Evolutionary conservation across 2,888 invertebrate genomes (phyloP).

Genomic region (Agrilus biguttatus): DNA sequence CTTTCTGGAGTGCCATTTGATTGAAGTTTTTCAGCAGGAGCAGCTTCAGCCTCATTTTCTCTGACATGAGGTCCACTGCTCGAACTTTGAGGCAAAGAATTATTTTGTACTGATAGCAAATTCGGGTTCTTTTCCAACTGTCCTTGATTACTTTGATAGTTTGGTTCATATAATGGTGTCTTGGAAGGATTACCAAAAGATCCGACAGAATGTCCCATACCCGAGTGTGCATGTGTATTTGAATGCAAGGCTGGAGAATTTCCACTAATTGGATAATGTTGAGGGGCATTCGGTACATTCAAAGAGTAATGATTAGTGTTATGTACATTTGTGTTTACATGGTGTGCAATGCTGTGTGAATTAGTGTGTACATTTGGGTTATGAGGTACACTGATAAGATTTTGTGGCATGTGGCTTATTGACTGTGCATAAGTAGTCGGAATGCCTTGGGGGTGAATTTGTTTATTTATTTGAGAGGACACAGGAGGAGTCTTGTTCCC

Average conservation of each 20-base stretch:
- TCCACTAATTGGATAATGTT: conserved; percentile 15
- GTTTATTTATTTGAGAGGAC: conserved; percentile 20
- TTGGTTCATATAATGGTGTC: conserved; percentile 18
- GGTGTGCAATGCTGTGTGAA: conserved; percentile 3
- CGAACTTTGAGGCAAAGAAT: conserved; percentile 24
- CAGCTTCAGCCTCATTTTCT: conserved; percentile 24
- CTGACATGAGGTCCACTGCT: conserved; percentile 23
- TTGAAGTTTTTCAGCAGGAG: conserved; percentile 19
- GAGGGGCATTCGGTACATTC: conserved; percentile 20
- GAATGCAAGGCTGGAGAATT: conserved; percentile 9
- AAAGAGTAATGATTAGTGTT: conserved; percentile 20
- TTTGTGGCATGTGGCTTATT: conserved; percentile 20
- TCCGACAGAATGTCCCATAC: conserved; percentile 23
- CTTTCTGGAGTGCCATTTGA: conserved; percentile 24
- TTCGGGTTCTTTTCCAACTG: conserved; percentile 16
- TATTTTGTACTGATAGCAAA: conserved; percentile 18
- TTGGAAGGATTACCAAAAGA: conserved; percentile 19
- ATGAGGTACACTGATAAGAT: conserved; percentile 19
- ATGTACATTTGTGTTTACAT: conserved; percentile 15
- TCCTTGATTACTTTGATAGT: conserved; percentile 20
- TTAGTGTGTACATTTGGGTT: conserved; percentile 12
- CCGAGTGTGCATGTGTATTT: conserved; percentile 14
- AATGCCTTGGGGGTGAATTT: conserved; percentile 23
- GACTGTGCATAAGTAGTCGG: conserved; percentile 23
- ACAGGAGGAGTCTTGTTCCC: conserved; percentile 26